These are phyloP conservation scores for Malthinus flaveolus DNA, from an alignment of 2,888 invertebrate species.

Conservation along the genomic window DNA sequence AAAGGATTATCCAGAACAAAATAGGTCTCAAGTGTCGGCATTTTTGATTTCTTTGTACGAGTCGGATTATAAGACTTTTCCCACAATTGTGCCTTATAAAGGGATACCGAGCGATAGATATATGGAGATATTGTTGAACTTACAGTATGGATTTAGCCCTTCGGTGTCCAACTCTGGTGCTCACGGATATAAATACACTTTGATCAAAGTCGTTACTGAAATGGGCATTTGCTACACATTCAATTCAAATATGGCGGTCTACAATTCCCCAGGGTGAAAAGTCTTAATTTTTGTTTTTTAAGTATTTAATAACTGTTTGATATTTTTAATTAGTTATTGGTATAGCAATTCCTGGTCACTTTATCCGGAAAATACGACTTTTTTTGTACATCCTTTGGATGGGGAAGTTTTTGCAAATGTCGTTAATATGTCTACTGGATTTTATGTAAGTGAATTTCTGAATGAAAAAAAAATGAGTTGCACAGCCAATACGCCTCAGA, in stretches of 20 bases:
- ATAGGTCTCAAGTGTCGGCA: slow-evolving; percentile 58
- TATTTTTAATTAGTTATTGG: slow-evolving; percentile 58
- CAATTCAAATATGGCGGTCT: slow-evolving; percentile 66
- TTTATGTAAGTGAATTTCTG: slow-evolving; percentile 62
- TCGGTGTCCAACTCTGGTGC: slow-evolving; percentile 50
- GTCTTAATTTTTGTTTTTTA: neutral
- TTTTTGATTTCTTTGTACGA: slow-evolving; percentile 63
- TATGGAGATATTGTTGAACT: slow-evolving; percentile 59
- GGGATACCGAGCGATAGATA: slow-evolving; percentile 61
- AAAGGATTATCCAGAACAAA: slow-evolving; percentile 40
- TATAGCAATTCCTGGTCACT: slow-evolving; percentile 61
- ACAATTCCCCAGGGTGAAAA: slow-evolving; percentile 59
- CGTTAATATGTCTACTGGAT: slow-evolving; percentile 69
- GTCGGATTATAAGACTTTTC: slow-evolving; percentile 64
- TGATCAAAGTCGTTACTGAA: slow-evolving; percentile 68
- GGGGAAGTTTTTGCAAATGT: slow-evolving; percentile 77
- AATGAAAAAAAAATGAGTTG: too few relatives aligned
- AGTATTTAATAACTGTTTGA: slow-evolving; percentile 7
- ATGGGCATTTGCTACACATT: slow-evolving; percentile 72
- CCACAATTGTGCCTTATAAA: slow-evolving; percentile 59
- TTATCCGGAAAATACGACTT: slow-evolving; percentile 52
- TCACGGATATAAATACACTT: slow-evolving; percentile 38
- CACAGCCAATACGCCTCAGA: too few relatives aligned
- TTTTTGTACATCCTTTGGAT: slow-evolving; percentile 70
- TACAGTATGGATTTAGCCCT: slow-evolving; percentile 59